Evolutionary conservation across 2,797 vertebrate genomes (phyloP).

Genomic region (Malurus splendens): DNA sequence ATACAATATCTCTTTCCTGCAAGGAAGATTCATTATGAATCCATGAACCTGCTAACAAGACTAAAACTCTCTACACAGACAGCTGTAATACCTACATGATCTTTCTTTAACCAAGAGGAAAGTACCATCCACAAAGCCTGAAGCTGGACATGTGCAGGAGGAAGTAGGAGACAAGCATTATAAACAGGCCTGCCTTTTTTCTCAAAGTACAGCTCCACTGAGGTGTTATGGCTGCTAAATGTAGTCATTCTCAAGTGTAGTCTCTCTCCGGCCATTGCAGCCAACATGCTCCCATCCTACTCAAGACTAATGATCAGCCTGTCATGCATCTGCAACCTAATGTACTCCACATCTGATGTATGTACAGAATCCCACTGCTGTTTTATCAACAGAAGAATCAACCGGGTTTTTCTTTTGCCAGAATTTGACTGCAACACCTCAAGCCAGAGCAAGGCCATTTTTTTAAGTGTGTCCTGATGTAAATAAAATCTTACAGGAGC

Average conservation of each 20-base stretch:
- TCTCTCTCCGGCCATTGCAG: background rate
- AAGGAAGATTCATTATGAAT: background rate
- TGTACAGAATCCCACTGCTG: background rate
- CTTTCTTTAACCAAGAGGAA: background rate
- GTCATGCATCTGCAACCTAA: background rate
- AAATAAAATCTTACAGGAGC: background rate
- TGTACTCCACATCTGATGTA: background rate
- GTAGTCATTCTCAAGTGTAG: background rate
- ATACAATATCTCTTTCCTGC: background rate
- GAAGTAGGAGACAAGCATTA: background rate
- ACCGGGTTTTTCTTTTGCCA: background rate
- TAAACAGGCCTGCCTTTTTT: background rate
- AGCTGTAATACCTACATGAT: background rate
- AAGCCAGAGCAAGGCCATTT: background rate
- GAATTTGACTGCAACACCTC: background rate
- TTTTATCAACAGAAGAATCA: background rate
- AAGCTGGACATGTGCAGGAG: accelerated
- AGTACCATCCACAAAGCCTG: background rate
- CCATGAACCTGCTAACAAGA: background rate
- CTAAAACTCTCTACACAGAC: background rate
- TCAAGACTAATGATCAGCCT: background rate
- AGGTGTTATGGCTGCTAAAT: background rate
- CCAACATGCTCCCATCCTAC: background rate
- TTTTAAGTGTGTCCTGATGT: background rate
- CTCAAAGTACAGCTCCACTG: background rate